Conservation (phyloP, 2,113 vertebrate species). For the Gymnobelideus leadbeateri region DNA sequence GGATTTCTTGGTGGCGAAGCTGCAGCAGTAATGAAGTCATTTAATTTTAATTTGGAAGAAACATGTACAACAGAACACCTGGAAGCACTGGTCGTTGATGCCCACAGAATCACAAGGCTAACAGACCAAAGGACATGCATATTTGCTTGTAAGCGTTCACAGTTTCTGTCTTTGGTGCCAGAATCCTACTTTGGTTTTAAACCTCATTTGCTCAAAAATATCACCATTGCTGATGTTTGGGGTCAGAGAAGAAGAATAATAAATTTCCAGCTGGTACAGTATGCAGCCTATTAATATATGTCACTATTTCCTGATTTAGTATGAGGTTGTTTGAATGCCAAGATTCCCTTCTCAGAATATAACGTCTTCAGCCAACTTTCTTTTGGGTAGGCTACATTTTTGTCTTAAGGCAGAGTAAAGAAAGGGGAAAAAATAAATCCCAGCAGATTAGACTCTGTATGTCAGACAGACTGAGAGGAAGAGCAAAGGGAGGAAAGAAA, state of each 20-base stretch:
- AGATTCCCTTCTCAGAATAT: not conserved
- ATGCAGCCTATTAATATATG: not conserved
- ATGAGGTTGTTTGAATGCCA: not conserved
- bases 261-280: constrained; percentile 1
- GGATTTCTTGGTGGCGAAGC: constrained; percentile 67
- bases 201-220: constrained; percentile 28
- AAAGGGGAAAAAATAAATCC: constrained; percentile 53
- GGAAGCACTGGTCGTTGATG: not conserved
- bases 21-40: constrained; percentile 71
- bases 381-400: not conserved
- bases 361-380: constrained; percentile 29
- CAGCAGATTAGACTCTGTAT: not conserved
- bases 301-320: not conserved
- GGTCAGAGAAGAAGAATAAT: not conserved
- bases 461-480: not conserved
- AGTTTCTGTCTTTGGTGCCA: not conserved
- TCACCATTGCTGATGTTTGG: not conserved
- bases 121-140: constrained; percentile 55
- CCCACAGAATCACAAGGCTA: constrained; percentile 24
- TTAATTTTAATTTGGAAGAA: constrained; percentile 76
- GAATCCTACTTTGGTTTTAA: constrained; percentile 27
- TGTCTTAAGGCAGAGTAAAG: constrained; percentile 50
- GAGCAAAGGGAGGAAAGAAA: constrained; percentile 42
- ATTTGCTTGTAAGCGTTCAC: constrained; percentile 57
- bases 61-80: not conserved